Base-by-base conservation (phyloP, 2,888 invertebrate species). In the Caenorhabditis sinica region DNA sequence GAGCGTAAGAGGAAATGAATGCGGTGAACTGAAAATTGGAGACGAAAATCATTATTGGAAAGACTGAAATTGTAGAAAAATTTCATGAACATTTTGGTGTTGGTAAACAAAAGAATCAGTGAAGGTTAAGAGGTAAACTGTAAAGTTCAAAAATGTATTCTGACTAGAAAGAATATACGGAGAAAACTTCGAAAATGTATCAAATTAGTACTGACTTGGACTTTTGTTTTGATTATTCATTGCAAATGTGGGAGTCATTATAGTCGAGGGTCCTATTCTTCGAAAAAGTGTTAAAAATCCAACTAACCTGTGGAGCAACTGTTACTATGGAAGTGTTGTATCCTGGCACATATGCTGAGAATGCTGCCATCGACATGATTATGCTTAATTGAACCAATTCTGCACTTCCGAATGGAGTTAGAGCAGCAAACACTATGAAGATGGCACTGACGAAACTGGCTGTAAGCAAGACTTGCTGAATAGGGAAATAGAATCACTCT, bases 261-360 rank as follows among this genome's bases (percentile, higher is more conserved):
- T n/a, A n/a, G n/a, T n/a, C n/a, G n/a, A n/a, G n/a, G n/a, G n/a
- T n/a, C 15, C 43, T 43, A n/a, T 23, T 49, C 6, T 43, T n/a
- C 43, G 8, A 49, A 36, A 36, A 36, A 9, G 4, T 36, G 33
- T 36, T 36, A 9, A 36, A 6, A 11, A 13, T 40, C 40, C 11
- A 45, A 36, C 65, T 28, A n/a, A 89, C 88, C 87, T 87, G 83
- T 6, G 91, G 91, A 5, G 91, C 89, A 20, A 91, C 89, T 23
- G 88, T 85, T 3, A 91, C 91, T 63, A 91, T 86, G 30, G 86
- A 85, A 8, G 91, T 91, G 71, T 90, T 90, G 85, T 91, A 91
- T 20, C 91, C 91, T 28, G 90, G 90, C 8, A 91, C 91, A 63
- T 89, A 91, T n/a, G 88, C 91, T 23, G 88, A 84, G 61, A 90